Base-by-base conservation (phyloP, 1,140 invertebrate genomes). In the Patella vulgata region DNA sequence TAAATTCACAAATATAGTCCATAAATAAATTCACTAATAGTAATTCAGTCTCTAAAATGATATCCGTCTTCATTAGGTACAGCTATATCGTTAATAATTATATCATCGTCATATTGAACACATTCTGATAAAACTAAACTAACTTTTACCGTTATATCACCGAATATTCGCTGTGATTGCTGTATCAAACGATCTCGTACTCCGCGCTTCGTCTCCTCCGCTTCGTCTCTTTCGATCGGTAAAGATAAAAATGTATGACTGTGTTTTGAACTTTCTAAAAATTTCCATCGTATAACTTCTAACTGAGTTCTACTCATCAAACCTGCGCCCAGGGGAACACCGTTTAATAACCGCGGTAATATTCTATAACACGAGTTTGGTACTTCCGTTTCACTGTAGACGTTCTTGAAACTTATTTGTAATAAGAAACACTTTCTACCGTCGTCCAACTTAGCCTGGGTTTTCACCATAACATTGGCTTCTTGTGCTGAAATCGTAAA, bases 71-170 rank as follows among this genome's bases (percentile, higher is more conserved):
- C 70, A 4, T 68, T 48, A 1, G 59, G 58, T 14, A 70, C 62
- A 36, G 77, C 77, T 46, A 79, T 75, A 43, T 79, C 77, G 50
- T 79, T 79, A 43, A 79, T 66, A 31, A 76, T 69, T 17, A 79
- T 65, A 44, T 76, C 77, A 21, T 73, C 68, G 28, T 77, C 73
- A 43, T 70, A 76, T 42, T 73, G 57, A 1, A 77, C 28, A 63
- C 77, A 79, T 42, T 68, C 59, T 11, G 77, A 75, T 31, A 79
- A 44, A 31, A 75, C 63, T 2, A 79, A 47, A 4, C 60, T 72
- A 12, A 66, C 70, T 40, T 76, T 77, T 2, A 79, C 74, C 0
- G 75, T 77, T 19, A 78, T 52, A 57, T 79, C 77, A 3, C 75
- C 77, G 55, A 79, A 79, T 8, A 79, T 52, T 3, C 58, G 57